A percentile compares a stretch with the other conserved stretches of the same genome.
Conservation (phyloP, 2,113 vertebrate species). For the Cairina moschata region DNA sequence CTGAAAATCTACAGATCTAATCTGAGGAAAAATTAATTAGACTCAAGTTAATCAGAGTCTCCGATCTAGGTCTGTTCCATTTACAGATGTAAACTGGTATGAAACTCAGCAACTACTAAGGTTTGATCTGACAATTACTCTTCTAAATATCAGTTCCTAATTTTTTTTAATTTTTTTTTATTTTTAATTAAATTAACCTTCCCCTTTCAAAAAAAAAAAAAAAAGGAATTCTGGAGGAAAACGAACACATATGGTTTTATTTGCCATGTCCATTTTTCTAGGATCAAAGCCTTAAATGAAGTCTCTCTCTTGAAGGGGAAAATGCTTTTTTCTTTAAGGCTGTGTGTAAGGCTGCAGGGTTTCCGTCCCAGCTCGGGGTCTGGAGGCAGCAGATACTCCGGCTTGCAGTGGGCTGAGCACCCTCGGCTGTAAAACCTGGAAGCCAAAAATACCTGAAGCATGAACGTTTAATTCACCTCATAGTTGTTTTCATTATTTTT, state of each 20-base stretch:
- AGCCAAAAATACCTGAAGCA: accelerated
- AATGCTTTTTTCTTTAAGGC: background rate
- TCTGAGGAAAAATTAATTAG: background rate
- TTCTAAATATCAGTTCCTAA: background rate
- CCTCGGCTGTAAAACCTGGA: too few relatives aligned
- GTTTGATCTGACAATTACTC: background rate
- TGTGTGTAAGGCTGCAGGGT: background rate
- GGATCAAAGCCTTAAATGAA: background rate
- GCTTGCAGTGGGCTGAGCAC: background rate
- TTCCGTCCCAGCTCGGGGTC: accelerated
- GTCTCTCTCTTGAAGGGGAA: background rate
- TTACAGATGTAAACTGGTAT: background rate
- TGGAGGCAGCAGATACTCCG: background rate
- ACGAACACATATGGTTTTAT: accelerated
- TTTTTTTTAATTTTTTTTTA: too few relatives aligned
- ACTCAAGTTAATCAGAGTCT: background rate
- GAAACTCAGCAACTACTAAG: background rate
- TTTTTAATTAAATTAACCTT: too few relatives aligned
- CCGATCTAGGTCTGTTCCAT: background rate
- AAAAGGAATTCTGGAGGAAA: background rate
- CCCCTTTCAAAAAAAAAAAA: too few relatives aligned
- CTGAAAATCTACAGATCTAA: background rate
- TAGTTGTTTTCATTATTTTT: background rate
- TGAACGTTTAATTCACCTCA: background rate
- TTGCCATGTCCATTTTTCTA: accelerated